Percentiles rank a stretch among this genome's conserved stretches.
Conservation (phyloP, 2,888 invertebrate genomes). For the Ormyrus pomaceus region DNA sequence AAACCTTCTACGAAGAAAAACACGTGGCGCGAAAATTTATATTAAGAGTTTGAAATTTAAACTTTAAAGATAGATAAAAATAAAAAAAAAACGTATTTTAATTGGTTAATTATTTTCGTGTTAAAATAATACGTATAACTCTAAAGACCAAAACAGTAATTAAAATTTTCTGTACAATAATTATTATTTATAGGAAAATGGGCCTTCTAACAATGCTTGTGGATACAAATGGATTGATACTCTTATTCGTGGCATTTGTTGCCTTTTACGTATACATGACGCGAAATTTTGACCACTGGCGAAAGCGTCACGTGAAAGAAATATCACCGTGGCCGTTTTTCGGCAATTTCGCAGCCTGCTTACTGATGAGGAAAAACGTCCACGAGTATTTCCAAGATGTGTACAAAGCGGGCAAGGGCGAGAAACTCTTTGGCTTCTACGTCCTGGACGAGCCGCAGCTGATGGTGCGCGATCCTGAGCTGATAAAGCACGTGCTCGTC, state of each 20-base stretch:
- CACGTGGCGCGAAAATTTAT: no score
- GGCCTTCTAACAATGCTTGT: background rate
- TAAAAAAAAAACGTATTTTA: no score
- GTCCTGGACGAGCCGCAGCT: constrained; percentile 74
- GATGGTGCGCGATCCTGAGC: constrained; percentile 74
- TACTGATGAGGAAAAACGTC: constrained; percentile 52
- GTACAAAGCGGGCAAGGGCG: constrained; percentile 68
- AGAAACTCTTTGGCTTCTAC: constrained; percentile 71
- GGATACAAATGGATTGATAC: background rate
- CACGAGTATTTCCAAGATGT: constrained; percentile 71
- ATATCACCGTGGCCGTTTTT: constrained; percentile 72
- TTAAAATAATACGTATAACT: no score
- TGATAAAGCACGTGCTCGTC: constrained; percentile 74
- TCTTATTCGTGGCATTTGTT: background rate
- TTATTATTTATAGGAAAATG: background rate
- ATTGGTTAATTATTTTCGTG: no score
- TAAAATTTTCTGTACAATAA: no score
- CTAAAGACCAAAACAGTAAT: no score
- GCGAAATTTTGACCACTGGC: constrained; percentile 67
- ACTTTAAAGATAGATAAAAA: no score
- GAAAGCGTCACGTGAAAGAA: constrained; percentile 72
- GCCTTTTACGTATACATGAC: constrained; percentile 60
- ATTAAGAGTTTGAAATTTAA: no score
- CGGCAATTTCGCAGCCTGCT: constrained; percentile 73
- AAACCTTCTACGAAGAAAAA: no score